Evolutionary conservation across 2,113 vertebrate genomes (phyloP).

Genomic region (Oncorhynchus clarkii): DNA sequence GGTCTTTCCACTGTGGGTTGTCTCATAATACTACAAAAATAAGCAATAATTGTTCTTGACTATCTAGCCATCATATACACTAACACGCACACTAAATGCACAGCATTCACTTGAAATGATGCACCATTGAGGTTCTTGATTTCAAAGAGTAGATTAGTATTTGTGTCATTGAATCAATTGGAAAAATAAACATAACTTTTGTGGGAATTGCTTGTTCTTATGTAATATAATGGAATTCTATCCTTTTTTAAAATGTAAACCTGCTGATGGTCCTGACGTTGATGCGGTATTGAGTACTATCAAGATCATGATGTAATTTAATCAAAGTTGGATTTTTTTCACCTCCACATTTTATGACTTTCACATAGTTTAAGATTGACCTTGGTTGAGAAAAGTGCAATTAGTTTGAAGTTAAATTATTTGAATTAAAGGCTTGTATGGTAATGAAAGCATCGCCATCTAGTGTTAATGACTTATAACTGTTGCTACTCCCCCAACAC

Average conservation of each 20-base stretch:
- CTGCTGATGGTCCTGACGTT: background rate
- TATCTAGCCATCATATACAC: background rate
- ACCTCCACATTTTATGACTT: background rate
- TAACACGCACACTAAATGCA: background rate
- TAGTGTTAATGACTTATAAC: constrained; percentile 40
- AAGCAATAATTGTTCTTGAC: too few relatives aligned
- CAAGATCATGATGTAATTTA: background rate
- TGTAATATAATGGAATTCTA: background rate
- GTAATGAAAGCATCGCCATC: constrained; percentile 46
- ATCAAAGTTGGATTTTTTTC: background rate
- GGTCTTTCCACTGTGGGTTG: too few relatives aligned
- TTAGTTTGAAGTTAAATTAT: constrained; percentile 3
- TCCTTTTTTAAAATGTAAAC: background rate
- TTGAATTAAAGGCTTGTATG: background rate
- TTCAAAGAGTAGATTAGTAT: background rate
- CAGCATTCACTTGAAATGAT: background rate
- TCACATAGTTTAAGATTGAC: background rate
- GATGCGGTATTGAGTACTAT: background rate
- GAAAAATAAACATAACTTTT: background rate
- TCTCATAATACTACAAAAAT: too few relatives aligned
- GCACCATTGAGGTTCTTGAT: background rate
- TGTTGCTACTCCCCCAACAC: background rate
- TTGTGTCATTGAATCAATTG: background rate
- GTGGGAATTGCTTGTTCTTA: too few relatives aligned
- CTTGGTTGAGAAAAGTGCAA: background rate